Conservation (phyloP, 2,797 vertebrate genomes). For the Alcedo atthis region DNA sequence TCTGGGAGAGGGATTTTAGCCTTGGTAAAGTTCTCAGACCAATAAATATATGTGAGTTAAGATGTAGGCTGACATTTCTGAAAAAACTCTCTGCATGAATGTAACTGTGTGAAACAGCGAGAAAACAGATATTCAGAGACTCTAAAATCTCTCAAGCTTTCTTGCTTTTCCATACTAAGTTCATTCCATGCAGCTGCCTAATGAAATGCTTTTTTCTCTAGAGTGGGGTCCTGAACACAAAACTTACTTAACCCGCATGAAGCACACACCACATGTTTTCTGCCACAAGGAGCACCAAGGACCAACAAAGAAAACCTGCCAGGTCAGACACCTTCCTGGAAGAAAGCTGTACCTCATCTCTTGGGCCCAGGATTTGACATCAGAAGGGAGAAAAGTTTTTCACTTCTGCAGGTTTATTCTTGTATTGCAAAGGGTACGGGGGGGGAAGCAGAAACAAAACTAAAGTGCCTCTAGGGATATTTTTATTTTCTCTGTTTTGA, state of each 20-base stretch:
- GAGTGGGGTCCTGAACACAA: constrained; percentile 48
- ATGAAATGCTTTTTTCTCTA: constrained; percentile 72
- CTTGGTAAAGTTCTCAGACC: not conserved
- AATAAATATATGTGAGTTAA: not conserved
- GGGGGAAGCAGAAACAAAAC: not conserved
- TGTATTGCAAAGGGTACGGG: not conserved
- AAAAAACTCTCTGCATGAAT: not conserved
- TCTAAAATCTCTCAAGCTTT: constrained; percentile 29
- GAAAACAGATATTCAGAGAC: not conserved
- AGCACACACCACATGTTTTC: not conserved
- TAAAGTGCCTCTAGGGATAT: not conserved
- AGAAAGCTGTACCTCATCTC: not conserved
- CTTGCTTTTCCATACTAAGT: constrained; percentile 7
- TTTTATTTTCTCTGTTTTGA: not conserved
- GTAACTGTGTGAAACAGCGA: not conserved
- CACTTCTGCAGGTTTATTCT: not conserved
- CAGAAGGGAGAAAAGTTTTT: not conserved
- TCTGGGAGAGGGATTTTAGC: not conserved
- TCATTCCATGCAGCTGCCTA: constrained; percentile 70
- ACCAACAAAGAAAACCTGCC: constrained; percentile 13
- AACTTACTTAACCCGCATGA: constrained; percentile 11
- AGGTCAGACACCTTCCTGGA: constrained; percentile 27
- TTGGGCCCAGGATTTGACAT: not conserved
- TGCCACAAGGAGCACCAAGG: constrained; percentile 24
- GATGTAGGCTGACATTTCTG: not conserved